phyloP scores from a whole-genome alignment of 2,113 vertebrate genomes.

The Festucalex cinctus region DNA sequence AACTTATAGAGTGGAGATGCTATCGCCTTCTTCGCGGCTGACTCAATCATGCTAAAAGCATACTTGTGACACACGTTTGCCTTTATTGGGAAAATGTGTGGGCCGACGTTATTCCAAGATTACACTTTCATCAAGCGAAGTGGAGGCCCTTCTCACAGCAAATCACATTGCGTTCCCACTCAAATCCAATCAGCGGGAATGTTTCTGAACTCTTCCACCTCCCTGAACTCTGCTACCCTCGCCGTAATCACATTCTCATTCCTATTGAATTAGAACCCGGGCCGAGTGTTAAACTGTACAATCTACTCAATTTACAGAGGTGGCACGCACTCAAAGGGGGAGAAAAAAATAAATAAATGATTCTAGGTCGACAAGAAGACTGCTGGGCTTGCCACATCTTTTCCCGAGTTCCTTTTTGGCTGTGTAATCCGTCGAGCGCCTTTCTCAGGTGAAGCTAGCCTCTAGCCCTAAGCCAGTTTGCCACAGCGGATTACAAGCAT shows the following conservation, averaged over 20 bases:
- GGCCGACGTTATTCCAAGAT: conserved; percentile 35
- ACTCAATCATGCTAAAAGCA: conserved; percentile 70
- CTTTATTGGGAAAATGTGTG: conserved; percentile 52
- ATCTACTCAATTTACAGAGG: conserved; percentile 33
- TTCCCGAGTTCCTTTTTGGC: background rate
- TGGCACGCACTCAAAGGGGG: background rate
- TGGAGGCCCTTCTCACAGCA: conserved; percentile 30
- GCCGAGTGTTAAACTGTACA: conserved; percentile 24
- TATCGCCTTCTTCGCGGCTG: conserved; percentile 19
- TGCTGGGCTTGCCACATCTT: conserved; percentile 18
- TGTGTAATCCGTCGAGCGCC: conserved; percentile 24
- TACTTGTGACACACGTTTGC: conserved; percentile 55
- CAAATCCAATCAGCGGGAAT: conserved; percentile 50
- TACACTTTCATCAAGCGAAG: conserved; percentile 55
- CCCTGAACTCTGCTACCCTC: conserved; percentile 37
- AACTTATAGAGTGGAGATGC: conserved; percentile 16
- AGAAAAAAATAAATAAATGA: background rate
- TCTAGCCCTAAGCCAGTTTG: conserved; percentile 41
- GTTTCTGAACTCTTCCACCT: conserved; percentile 44
- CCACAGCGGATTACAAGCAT: conserved; percentile 40
- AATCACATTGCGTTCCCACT: conserved; percentile 53
- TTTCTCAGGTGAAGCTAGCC: conserved; percentile 39
- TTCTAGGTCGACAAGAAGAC: conserved; percentile 11
- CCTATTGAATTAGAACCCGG: conserved; percentile 37
- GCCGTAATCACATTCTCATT: conserved; percentile 45